Percentiles rank a stretch among this genome's conserved stretches.
phyloP scores from a whole-genome alignment of 1,140 invertebrate species.

The Heterodera carotae region DNA sequence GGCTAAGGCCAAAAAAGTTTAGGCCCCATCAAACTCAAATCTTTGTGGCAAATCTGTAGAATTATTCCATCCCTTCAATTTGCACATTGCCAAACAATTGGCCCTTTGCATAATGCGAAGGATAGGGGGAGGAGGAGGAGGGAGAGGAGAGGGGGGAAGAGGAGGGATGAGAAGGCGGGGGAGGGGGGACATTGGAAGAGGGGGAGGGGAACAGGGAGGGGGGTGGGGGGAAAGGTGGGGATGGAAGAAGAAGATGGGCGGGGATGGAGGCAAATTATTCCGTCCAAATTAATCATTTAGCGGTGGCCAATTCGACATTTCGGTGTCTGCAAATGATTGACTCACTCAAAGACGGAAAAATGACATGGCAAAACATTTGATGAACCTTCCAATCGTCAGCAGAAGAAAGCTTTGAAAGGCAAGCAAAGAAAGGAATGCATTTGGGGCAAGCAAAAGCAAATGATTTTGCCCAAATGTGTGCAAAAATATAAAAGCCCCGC shows the following conservation, averaged over 20 bases:
- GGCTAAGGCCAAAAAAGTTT: background rate
- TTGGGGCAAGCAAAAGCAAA: background rate
- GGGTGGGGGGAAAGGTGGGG: no score
- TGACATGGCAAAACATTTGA: background rate
- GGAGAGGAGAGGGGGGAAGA: no score
- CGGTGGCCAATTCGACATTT: constrained; percentile 9
- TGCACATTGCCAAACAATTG: constrained; percentile 9
- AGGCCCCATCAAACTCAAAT: background rate
- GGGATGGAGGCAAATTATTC: background rate
- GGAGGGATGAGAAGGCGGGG: background rate
- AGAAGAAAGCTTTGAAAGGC: background rate
- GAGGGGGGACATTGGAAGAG: background rate
- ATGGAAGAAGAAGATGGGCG: background rate
- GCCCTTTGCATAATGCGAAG: constrained; percentile 9
- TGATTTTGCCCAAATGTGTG: background rate
- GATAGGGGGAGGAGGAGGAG: background rate
- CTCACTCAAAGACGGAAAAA: background rate
- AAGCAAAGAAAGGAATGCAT: background rate
- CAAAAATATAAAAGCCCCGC: background rate
- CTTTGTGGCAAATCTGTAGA: background rate
- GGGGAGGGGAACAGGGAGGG: no score
- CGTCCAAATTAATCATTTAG: constrained; percentile 4
- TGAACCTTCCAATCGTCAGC: background rate
- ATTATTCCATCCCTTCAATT: background rate
- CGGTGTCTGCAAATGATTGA: background rate